These are phyloP conservation scores for Euwallacea fornicatus DNA, from an alignment of 1,140 invertebrate genomes.

Conservation along the genomic window DNA sequence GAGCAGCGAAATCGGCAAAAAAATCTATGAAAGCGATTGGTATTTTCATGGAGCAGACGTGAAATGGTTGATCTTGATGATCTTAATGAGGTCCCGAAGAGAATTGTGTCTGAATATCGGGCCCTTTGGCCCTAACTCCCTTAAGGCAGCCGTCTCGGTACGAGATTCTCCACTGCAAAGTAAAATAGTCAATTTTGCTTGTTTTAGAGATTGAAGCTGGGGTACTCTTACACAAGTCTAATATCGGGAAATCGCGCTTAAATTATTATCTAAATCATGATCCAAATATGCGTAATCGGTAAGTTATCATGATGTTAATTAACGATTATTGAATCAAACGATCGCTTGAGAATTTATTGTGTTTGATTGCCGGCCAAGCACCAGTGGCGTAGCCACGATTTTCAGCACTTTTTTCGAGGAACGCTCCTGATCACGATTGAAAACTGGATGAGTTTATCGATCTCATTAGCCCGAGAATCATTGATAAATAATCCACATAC, in stretches of 20 bases:
- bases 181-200: background rate
- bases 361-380: too few species aligned
- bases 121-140: background rate
- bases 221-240: background rate
- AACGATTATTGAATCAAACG: too few species aligned
- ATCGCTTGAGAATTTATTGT: too few species aligned
- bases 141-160: background rate
- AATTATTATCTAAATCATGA: too few species aligned
- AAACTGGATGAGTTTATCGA: background rate
- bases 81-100: background rate
- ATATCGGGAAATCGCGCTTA: too few species aligned
- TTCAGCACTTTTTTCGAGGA: background rate
- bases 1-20: background rate
- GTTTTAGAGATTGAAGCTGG: constrained; percentile 2
- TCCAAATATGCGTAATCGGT: too few species aligned
- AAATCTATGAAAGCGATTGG: constrained; percentile 11
- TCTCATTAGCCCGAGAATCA: background rate
- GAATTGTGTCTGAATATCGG: background rate
- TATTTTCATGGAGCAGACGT: background rate
- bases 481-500: background rate
- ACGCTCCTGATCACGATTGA: too few species aligned
- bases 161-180: background rate
- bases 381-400: background rate
- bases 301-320: too few species aligned
- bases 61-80: background rate